Conservation (phyloP, 92 coral and sea anemone species). For the Palythoa grandis region DNA sequence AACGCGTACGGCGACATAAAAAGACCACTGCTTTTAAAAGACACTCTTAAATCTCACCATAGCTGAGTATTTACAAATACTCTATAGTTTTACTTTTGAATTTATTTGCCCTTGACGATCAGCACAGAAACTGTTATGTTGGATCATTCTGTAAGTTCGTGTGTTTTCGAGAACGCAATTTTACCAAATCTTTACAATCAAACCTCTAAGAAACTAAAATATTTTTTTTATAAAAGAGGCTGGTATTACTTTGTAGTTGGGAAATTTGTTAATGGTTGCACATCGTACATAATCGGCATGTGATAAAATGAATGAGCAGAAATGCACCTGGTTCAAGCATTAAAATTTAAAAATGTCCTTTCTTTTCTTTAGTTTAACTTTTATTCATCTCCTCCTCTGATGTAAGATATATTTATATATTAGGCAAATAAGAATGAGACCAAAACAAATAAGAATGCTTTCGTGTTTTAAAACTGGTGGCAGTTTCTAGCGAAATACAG, state of each 20-base stretch:
- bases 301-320: slow-evolving; percentile 3
- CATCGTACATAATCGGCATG: background rate
- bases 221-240: background rate
- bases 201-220: background rate
- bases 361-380: slow-evolving; percentile 38
- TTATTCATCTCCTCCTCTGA: slow-evolving; percentile 38
- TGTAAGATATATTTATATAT: slow-evolving; percentile 20
- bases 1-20: too few relatives aligned
- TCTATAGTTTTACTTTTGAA: too few relatives aligned
- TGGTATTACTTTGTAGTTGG: background rate
- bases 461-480: background rate
- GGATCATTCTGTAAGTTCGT: too few relatives aligned
- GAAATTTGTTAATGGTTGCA: background rate
- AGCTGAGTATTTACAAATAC: too few relatives aligned
- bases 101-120: too few relatives aligned
- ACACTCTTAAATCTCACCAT: too few relatives aligned
- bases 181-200: background rate
- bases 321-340: slow-evolving; percentile 64
- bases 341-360: slow-evolving; percentile 58
- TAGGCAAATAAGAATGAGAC: background rate
- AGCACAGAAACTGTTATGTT: background rate
- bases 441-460: slow-evolving; percentile 8
- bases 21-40: too few relatives aligned
- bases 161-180: too few relatives aligned
- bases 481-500: background rate